These are phyloP conservation scores for Sebastes minor DNA, from an alignment of 2,797 vertebrate genomes.

Conservation along the genomic window DNA sequence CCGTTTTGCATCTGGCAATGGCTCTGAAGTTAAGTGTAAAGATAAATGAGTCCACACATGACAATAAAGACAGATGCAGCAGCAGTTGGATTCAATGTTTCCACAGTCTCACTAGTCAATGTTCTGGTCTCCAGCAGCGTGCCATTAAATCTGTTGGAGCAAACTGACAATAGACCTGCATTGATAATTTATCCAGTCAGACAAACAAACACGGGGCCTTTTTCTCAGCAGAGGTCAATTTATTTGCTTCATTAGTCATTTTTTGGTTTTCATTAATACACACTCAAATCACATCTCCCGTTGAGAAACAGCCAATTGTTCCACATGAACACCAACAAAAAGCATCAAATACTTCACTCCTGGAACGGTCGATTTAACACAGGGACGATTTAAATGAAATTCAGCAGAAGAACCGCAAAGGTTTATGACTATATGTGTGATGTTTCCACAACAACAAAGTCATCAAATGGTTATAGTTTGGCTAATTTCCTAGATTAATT, in stretches of 20 bases:
- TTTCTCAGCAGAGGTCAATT: conserved; percentile 47
- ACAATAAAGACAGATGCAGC: conserved; percentile 14
- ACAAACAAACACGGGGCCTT: conserved; percentile 20
- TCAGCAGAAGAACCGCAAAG: neutral
- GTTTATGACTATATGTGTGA: neutral
- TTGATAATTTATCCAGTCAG: conserved; percentile 55
- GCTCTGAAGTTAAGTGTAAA: neutral
- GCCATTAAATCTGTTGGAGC: conserved; percentile 11
- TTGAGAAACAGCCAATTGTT: conserved; percentile 49
- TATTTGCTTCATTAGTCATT: conserved; percentile 58
- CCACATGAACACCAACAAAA: conserved; percentile 40
- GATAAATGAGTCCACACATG: neutral
- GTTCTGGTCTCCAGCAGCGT: conserved; percentile 29
- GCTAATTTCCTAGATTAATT: neutral
- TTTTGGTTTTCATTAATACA: conserved; percentile 54
- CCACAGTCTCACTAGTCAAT: neutral
- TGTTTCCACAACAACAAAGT: neutral
- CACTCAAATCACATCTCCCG: conserved; percentile 44
- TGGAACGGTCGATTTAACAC: conserved; percentile 29
- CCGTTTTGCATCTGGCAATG: neutral
- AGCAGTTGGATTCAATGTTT: conserved; percentile 25
- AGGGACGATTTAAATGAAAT: conserved; percentile 24
- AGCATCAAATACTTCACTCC: conserved; percentile 6
- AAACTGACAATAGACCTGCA: conserved; percentile 51
- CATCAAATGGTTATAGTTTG: neutral